phyloP scores from a whole-genome alignment of 2,797 vertebrate species.

The Prunella strophiata region DNA sequence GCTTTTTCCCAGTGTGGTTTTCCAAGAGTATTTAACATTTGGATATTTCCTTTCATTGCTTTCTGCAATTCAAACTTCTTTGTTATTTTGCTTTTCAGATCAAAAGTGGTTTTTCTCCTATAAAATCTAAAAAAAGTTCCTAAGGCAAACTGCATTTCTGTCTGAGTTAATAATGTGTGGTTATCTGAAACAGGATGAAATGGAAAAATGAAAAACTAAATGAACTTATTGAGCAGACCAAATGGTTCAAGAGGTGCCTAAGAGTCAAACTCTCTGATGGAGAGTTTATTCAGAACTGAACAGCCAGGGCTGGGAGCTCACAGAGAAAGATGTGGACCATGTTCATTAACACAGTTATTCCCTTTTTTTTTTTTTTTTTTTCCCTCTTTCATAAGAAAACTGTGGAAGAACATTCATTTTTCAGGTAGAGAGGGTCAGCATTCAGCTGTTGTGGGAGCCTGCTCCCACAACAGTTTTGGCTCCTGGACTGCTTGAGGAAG shows the following conservation, averaged over 20 bases:
- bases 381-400: rapidly evolving
- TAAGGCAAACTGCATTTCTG: conserved; percentile 4
- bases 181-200: conserved; percentile 13
- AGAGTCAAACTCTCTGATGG: not conserved
- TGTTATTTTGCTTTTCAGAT: not conserved
- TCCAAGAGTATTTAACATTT: not conserved
- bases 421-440: not conserved
- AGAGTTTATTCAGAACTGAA: not conserved
- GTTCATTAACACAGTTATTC: not conserved
- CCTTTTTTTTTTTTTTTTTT: no score
- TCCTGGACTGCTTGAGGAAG: not conserved
- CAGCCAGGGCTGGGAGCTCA: not conserved
- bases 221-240: not conserved
- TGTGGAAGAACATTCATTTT: not conserved
- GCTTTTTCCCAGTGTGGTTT: not conserved
- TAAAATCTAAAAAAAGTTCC: not conserved
- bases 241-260: not conserved
- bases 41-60: conserved; percentile 35
- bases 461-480: not conserved
- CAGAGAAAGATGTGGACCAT: not conserved
- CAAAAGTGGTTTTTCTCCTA: not conserved
- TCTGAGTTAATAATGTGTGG: not conserved
- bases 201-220: not conserved
- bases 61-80: not conserved
- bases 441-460: not conserved